phyloP scores from a whole-genome alignment of 2,888 invertebrate species.

The Idaea straminata region DNA sequence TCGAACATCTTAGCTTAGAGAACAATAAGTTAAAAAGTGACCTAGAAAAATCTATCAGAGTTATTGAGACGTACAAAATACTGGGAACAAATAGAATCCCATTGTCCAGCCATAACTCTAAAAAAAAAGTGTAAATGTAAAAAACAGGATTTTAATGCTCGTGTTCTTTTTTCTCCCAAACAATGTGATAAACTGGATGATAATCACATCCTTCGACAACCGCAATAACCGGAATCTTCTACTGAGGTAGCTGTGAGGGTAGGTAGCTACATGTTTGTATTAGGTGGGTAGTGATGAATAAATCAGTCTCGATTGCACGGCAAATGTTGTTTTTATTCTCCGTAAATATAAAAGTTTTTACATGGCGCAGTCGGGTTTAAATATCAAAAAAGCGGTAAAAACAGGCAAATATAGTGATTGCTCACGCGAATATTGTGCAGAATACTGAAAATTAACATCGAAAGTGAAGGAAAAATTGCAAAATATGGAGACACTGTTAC shows the following conservation, averaged over 20 bases:
- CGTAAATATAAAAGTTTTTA: too few relatives aligned
- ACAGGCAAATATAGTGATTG: too few relatives aligned
- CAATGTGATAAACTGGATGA: background rate
- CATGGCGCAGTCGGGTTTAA: too few relatives aligned
- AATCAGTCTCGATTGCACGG: too few relatives aligned
- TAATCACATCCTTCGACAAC: background rate
- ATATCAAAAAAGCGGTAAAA: too few relatives aligned
- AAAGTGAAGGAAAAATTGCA: too few relatives aligned
- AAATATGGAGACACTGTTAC: too few relatives aligned
- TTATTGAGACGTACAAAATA: background rate
- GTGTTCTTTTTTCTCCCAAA: background rate
- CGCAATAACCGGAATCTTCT: background rate
- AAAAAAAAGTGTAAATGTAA: background rate
- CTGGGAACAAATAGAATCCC: background rate
- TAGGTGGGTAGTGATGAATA: too few relatives aligned
- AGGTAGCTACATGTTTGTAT: too few relatives aligned
- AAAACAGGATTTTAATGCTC: background rate
- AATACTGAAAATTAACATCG: too few relatives aligned
- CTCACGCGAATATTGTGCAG: too few relatives aligned
- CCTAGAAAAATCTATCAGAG: background rate
- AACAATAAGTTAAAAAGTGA: background rate
- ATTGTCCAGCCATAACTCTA: background rate
- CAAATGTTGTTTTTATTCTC: too few relatives aligned
- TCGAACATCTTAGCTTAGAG: background rate
- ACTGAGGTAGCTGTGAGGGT: background rate